phyloP scores from a whole-genome alignment of 1,140 invertebrate genomes.

The Anadara kagoshimensis region DNA sequence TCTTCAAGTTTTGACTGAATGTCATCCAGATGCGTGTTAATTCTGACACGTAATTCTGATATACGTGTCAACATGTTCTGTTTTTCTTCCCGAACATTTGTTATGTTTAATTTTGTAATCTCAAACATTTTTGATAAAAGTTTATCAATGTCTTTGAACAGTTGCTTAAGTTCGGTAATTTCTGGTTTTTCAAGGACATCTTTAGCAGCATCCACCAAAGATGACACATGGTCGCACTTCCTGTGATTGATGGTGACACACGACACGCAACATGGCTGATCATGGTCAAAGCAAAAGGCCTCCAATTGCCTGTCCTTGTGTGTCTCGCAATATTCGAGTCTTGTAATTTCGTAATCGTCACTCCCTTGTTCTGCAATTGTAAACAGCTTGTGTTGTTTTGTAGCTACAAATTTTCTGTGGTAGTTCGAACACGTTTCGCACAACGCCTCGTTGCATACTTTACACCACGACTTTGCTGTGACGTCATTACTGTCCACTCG shows the following conservation, averaged over 20 bases:
- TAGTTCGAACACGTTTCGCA: slow-evolving; percentile 10
- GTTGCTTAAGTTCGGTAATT: too few relatives aligned
- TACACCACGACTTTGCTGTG: slow-evolving; percentile 13
- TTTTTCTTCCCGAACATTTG: too few relatives aligned
- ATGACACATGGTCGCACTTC: slow-evolving; percentile 13
- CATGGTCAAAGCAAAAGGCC: slow-evolving; percentile 17
- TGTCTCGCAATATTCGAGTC: neutral
- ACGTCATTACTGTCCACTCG: neutral
- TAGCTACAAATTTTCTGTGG: neutral
- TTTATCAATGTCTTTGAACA: too few relatives aligned
- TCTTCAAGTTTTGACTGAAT: too few relatives aligned
- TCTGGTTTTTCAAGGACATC: neutral
- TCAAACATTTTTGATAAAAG: too few relatives aligned
- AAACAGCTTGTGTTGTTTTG: slow-evolving; percentile 8
- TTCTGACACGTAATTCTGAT: too few relatives aligned
- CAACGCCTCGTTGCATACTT: slow-evolving; percentile 1
- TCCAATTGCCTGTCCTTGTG: slow-evolving; percentile 12
- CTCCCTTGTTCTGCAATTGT: neutral
- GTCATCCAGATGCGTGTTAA: too few relatives aligned
- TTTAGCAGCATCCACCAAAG: slow-evolving; percentile 8
- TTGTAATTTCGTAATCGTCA: neutral
- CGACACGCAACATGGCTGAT: slow-evolving; percentile 12
- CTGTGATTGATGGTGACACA: slow-evolving; percentile 10
- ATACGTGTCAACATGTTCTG: too few relatives aligned
- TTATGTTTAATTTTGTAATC: too few relatives aligned